Base-by-base conservation (phyloP, 2,797 vertebrate genomes). In the Sebastes trivittatus region DNA sequence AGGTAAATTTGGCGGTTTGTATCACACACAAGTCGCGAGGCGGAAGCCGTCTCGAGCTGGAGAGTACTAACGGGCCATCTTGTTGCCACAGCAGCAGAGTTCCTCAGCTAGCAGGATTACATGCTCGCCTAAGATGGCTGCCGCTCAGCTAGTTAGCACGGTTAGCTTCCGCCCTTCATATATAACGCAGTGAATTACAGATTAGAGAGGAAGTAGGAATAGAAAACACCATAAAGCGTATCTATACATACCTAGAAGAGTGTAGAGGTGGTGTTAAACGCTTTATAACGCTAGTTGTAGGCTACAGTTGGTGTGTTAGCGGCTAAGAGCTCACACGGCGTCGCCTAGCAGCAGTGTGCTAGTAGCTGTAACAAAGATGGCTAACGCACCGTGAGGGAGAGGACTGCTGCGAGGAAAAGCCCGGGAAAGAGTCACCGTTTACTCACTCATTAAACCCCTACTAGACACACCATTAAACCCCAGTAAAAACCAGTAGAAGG, bases 121-220 rank as follows among this genome's bases (percentile, higher is more conserved):
- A 91, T 84, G 87, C 83, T 91, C 77, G 89, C 87, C 85, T 96
- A 96, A 96, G 93, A 96, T 96, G 96, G 96, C 96, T 96, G 96
- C 95, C 95, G 75, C 77, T 81, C 38, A 87, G 91, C 92, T 93
- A 91, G 75, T 82, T 89, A 91, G 84, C 88, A 36, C 11, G 34
- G 34, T 36, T 90, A 95, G 95, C 95, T 94, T 96, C 95, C 95
- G 96, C 94, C 95, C 94, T 94, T 89, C 87, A 42, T 42, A 42
- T 42, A 89, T 71, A 80, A 83, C 63, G 80, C 79, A 78, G 73
- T 70, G 65, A 86, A 90, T 77, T 72, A 77, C 64, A 42, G 13
- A 42, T 42, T 42, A 42, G 13, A 42, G 38, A 42, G 38, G 38
- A 42, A 42, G 38, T 6, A 14, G 13, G 13, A 3, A 6, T 42